A percentile compares a stretch with the other conserved stretches of the same genome.
These are phyloP conservation scores for Nesometra sesokonis DNA, from an alignment of 35 echinoderm and acorn worm genomes.

Conservation along the genomic window DNA sequence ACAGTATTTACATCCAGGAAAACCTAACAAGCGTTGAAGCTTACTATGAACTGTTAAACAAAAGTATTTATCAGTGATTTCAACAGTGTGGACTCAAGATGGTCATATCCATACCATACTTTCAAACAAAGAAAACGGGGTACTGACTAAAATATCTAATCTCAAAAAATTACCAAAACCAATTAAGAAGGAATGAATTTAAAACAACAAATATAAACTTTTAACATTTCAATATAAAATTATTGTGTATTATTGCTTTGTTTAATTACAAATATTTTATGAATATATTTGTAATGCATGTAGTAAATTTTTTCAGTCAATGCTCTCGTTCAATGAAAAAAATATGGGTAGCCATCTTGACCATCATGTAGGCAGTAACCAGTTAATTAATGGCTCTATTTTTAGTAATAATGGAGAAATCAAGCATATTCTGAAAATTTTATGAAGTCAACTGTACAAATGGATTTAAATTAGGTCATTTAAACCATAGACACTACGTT, in stretches of 20 bases:
- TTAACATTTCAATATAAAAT: not conserved
- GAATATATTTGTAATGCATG: not conserved
- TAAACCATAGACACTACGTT: too few species aligned
- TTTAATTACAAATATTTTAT: not conserved
- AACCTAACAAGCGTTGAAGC: constrained; percentile 5
- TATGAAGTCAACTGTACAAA: too few species aligned
- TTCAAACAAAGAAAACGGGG: not conserved
- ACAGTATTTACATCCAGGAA: constrained; percentile 13
- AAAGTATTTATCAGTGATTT: not conserved
- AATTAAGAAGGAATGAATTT: not conserved
- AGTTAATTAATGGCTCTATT: not conserved
- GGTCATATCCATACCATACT: not conserved
- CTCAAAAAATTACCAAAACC: not conserved
- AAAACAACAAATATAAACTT: too few species aligned
- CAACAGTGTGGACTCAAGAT: not conserved
- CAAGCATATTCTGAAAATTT: too few species aligned
- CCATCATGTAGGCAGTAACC: not conserved
- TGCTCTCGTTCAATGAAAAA: not conserved
- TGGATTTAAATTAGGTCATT: too few species aligned
- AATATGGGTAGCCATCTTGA: not conserved
- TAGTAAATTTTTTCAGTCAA: not conserved
- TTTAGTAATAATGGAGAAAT: not conserved
- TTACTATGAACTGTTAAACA: not conserved
- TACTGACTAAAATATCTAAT: not conserved
- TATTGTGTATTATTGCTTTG: not conserved